A percentile compares a stretch with the other conserved stretches of the same genome.
Evolutionary conservation across 2,888 invertebrate species (phyloP).

Genomic region (Leptopterna dolabrata): DNA sequence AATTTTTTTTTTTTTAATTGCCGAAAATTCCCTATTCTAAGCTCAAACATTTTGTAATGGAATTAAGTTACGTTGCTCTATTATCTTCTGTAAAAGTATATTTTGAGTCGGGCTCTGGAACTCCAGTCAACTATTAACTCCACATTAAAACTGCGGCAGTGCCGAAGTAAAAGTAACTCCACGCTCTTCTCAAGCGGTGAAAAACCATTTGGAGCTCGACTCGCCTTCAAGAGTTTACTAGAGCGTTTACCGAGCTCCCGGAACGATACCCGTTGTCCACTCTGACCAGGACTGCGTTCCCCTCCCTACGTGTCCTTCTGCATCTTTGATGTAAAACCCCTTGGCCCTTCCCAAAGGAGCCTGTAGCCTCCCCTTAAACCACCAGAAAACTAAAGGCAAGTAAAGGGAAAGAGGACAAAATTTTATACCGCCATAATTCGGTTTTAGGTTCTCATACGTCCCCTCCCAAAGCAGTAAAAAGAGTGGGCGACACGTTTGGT

Average conservation of each 20-base stretch:
- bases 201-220: background rate
- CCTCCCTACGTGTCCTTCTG: background rate
- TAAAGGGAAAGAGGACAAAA: background rate
- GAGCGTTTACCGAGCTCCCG: background rate
- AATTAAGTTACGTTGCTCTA: no score
- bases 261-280: background rate
- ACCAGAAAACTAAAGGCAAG: background rate
- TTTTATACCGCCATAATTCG: slow-evolving; percentile 48
- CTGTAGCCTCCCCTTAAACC: background rate
- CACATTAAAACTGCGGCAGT: no score
- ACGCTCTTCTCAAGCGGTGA: background rate
- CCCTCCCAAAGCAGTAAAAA: slow-evolving; percentile 13
- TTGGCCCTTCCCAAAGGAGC: slow-evolving; percentile 1
- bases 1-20: no score
- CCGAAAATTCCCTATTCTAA: no score
- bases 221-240: background rate
- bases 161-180: background rate
- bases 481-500: slow-evolving; percentile 15
- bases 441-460: slow-evolving; percentile 18
- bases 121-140: no score
- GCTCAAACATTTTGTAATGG: no score
- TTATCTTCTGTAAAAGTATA: no score
- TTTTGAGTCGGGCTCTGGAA: no score
- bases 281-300: background rate
- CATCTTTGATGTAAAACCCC: background rate